Evolutionary conservation across 2,888 invertebrate species (phyloP), one percentile per base, ranked within the genome.

Genomic region (Drosophila yooni): DNA sequence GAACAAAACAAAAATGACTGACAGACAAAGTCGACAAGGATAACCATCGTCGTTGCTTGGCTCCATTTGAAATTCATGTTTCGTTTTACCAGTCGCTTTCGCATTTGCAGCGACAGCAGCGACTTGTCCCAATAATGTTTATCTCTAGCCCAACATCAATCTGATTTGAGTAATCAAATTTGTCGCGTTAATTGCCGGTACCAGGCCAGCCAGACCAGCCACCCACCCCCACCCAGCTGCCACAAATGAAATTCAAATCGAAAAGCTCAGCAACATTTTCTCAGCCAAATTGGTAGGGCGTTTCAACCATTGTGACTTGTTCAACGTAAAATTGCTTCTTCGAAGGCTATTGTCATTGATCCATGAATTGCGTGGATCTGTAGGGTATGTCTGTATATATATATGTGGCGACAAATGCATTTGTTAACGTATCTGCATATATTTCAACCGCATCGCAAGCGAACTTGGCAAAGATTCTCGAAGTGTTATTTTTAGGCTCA

Each of bases 31-130:
- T 38, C 77, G 59, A 60, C 74, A 74, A 62, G 70, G 52, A 57
- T 51, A 74, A 66, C 69, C 56, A 40, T 51, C 67, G 66, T 53
- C 50, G 51, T 25, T 50, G 64, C 64, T 61, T 27, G 25, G 25
- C 38, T 31, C 57, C 72, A 77, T 70, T 77, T 68, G 18, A 72
- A 83, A 85, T 83, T 85, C 83, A 83, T 81, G 83, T 83, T 79
- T 52, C 58, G 25, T 15, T 46, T 46, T 46, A 4, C 25, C 25
- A 25, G 25, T 46, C 25, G 46, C 46, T 46, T 38, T 46, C 15
- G 3, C 53, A 46, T 25, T 33, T 52, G 27, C 43, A 27, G n/a
- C 48, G n/a, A 13, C 38, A 60, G 38, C 34, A 10, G 18, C n/a
- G 27, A n/a, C 43, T 56, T 57, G 29, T 34, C 33, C 25, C 25